Evolutionary conservation across 2,888 invertebrate species (phyloP).

Genomic region (Amblyteles armatorius): DNA sequence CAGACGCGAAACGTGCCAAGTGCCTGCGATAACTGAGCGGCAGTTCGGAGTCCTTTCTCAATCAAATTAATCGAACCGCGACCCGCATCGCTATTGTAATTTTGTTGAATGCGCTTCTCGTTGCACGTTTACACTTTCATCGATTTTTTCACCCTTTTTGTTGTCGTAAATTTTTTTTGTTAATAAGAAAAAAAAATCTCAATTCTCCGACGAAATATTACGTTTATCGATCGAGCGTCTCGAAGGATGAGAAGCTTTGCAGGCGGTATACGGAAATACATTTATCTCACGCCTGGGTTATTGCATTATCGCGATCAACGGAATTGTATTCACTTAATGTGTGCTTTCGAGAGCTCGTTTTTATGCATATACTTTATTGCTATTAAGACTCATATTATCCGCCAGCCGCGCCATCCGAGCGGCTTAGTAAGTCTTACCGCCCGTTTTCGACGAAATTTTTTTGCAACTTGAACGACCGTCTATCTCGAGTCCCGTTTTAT

Average conservation of each 20-base stretch:
- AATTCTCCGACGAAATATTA: background rate
- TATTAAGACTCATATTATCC: background rate
- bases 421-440: background rate
- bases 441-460: background rate
- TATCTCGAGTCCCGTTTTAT: constrained; percentile 33
- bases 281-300: background rate
- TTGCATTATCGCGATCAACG: background rate
- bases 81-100: background rate
- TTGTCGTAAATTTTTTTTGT: background rate
- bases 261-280: background rate
- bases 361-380: background rate
- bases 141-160: background rate
- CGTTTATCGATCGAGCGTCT: background rate
- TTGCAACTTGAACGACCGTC: constrained; percentile 23
- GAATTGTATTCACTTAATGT: background rate
- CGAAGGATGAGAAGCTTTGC: background rate
- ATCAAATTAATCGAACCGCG: background rate
- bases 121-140: background rate
- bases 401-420: background rate
- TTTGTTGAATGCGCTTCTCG: background rate
- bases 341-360: background rate
- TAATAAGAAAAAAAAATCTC: no score
- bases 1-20: background rate
- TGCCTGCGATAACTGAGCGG: background rate
- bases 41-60: background rate